Base-by-base conservation (phyloP, 2,113 vertebrate genomes). In the Catharus fuscescens region DNA sequence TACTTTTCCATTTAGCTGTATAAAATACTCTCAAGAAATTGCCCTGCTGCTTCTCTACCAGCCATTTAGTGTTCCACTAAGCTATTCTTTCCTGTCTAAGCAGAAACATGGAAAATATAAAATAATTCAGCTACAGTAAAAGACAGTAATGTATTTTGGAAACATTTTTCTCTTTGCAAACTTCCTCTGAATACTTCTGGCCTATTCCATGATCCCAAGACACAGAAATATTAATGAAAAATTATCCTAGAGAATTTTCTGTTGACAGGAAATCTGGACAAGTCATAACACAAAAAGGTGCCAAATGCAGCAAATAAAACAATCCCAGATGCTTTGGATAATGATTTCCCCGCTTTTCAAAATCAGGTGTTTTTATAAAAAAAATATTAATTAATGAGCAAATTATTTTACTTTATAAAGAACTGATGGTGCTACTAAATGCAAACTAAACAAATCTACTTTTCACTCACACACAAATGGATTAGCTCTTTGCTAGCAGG, bases 361-460 rank as follows among this genome's bases (percentile, higher is more conserved):
- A 93, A 70, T 69, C 12, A 78, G 42, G 24, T 52, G 17, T 24
- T 81, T 90, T 24, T 24, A 70, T 64, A 90, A 90, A 91, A 78
- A 5, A 5, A 1, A 86, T 36, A 52, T 80, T 96, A 91, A 95
- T 79, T 92, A 92, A 97, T 72, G 28, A 97, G 61, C 28, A 94
- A 92, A 10, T 60, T 3, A 74, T 86, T 91, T 93, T 80, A 44
- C 64, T 95, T 94, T 86, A 90, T 92, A 79, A 45, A 80, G 76
- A 94, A 96, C 91, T 97, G 93, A 96, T 89, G 91, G 56, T 72
- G 23, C 10, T 93, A 88, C 65, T 92, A 94, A 96, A 96, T 23
- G 36, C 71, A 94, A 86, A 97, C 10, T 31, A 77, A 94, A 92
- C 70, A 95, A 93, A 89, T 21, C 59, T 90, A 28, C 40, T 86